Conservation (phyloP, 2,797 vertebrate species). For the Characodon lateralis region DNA sequence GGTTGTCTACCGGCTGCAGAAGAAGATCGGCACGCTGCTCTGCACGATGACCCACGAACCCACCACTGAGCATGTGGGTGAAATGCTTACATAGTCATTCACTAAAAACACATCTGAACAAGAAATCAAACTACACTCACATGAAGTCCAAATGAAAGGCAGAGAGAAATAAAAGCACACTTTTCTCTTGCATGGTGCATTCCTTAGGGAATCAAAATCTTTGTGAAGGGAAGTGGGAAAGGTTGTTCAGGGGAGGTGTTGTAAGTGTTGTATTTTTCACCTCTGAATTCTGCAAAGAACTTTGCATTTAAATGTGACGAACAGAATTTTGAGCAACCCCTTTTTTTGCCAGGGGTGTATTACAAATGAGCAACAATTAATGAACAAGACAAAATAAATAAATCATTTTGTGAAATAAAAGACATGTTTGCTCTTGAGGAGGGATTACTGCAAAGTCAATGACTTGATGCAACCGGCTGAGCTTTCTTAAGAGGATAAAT, state of each 20-base stretch:
- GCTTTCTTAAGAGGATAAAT: not conserved
- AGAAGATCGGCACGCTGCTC: constrained; percentile 59
- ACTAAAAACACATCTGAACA: constrained; percentile 52
- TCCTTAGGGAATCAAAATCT: constrained; percentile 64
- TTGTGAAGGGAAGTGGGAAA: constrained; percentile 12
- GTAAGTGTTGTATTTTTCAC: constrained; percentile 75
- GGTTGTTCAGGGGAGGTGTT: not conserved
- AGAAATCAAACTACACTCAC: constrained; percentile 71
- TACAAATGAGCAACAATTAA: constrained; percentile 49
- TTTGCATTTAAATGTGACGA: constrained; percentile 74
- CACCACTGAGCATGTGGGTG: not conserved
- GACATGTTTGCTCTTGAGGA: not conserved
- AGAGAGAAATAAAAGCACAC: constrained; percentile 58
- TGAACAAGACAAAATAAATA: constrained; percentile 26
- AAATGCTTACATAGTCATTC: constrained; percentile 30
- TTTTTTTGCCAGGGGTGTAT: constrained; percentile 27
- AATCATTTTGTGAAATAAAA: not conserved
- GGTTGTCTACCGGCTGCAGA: constrained; percentile 58
- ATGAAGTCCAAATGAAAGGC: constrained; percentile 49
- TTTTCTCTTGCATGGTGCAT: constrained; percentile 54
- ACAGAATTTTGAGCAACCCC: constrained; percentile 41
- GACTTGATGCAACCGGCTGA: not conserved
- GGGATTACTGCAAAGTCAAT: not conserved
- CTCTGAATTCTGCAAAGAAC: constrained; percentile 74
- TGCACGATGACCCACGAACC: constrained; percentile 29